Evolutionary conservation across 1,140 invertebrate genomes (phyloP), one percentile per base, ranked within the genome.

Genomic region (Drosophila sucinea): DNA sequence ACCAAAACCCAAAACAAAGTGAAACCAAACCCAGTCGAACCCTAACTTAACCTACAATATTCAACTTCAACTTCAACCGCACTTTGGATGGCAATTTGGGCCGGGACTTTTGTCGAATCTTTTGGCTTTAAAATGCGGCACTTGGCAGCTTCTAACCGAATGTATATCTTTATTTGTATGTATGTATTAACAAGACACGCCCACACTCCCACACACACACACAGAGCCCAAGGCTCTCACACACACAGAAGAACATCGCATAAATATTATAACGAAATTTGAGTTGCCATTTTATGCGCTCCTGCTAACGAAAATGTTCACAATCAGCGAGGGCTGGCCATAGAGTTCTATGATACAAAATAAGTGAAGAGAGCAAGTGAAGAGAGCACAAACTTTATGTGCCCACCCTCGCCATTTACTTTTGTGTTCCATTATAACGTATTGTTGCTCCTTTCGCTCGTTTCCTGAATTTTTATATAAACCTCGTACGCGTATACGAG

Each of bases 261-360:
- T 81, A 81, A 77, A 81, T 74, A 81, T 73, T 85, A 77, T 67
- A 78, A 72, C 47, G 70, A 65, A 78, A 75, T 69, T 78, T 65
- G 57, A 77, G 61, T 72, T 76, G 68, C 44, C 57, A 71, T 56
- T 77, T 77, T 55, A 76, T 67, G 60, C 58, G 58, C 73, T 41
- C 44, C 54, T 63, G 58, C 65, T 60, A 69, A 66, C 29, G 41
- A 44, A 30, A 76, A 76, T 63, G 69, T 76, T 69, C 40, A 76
- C 71, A 61, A 67, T 23, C 71, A 17, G 17, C 38, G 55, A 41
- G 38, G 38, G 41, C 25, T 47, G 23, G 33, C 23, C 57, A 27
- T 23, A 40, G 35, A 32, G 35, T 32, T 58, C 5, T 47, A 4
- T 23, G 23, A 6, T 35, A 8, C 33, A 35, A 10, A 35, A 8